Evolutionary conservation across 2,113 vertebrate genomes (phyloP), one percentile per base, ranked within the genome.

Genomic region (Cepphus grylle): DNA sequence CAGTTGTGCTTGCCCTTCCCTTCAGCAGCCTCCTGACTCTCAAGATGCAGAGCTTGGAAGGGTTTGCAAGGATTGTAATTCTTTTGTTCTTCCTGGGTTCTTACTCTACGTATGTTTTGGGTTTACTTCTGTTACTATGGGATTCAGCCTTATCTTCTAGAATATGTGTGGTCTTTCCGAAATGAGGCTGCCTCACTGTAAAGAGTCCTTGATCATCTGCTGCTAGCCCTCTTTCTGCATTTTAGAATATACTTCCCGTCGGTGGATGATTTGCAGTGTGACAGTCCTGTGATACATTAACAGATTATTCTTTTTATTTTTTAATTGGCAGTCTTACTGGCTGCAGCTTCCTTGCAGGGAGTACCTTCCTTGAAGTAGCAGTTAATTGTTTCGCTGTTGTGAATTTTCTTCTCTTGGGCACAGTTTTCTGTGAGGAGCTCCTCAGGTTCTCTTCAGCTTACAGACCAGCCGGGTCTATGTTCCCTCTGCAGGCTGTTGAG

Each of bases 21-120:
- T 58, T 78, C 45, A 53, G 38, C 6, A 2, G 50, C 23, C 38
- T 85, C 11, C 6, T n/a, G 32, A 29, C 42, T 67, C 29, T 22
- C n/a, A 34, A 53, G 56, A 15, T 85, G n/a, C 45, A 66, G 34
- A 73, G 12, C 15, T 45, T 76, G n/a, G 49, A 69, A 80, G 25
- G 23, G 50, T 82, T 92, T 82, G 17, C 43, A 53, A 45, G 36
- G 8, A 34, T 76, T 1, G 1, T 58, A 59, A 66, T 12, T 67
- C 30, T 38, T 4, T 26, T 77, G 32, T 84, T 58, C 43, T 45
- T 94, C 18, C 12, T 12, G 6, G 25, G 25, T 36, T 9, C 15
- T 76, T 71, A 9, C 50, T 81, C 34, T 6, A 1, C 0, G 0
- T 7, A 20, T 34, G 20, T 50, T 83, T 73, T 26, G 11, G 7